Conservation (phyloP, 2,113 vertebrate genomes). For the Triplophysa siluroides region DNA sequence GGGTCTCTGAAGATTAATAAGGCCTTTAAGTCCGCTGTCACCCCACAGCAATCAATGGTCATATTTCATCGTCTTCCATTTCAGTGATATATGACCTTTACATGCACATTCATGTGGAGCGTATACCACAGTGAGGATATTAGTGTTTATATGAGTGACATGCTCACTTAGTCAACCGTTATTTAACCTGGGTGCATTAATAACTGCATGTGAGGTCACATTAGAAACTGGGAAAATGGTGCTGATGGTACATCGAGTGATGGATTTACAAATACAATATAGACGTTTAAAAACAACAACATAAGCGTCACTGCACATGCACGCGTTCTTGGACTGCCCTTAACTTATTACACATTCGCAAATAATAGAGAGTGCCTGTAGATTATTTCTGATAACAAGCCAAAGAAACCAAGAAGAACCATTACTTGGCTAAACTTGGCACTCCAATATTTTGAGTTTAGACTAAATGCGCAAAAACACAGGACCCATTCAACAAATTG, state of each 20-base stretch:
- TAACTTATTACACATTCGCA: too few species aligned
- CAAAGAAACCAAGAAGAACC: too few species aligned
- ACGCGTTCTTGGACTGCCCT: too few species aligned
- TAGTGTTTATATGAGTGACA: not conserved
- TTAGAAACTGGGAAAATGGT: not conserved
- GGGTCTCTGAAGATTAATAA: constrained; percentile 41
- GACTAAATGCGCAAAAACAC: too few species aligned
- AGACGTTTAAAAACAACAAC: too few species aligned
- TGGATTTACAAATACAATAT: too few species aligned
- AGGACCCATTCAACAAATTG: too few species aligned
- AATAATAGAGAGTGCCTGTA: too few species aligned
- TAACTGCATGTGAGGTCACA: not conserved
- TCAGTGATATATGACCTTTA: constrained; percentile 31
- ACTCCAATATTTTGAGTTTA: too few species aligned
- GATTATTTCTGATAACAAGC: too few species aligned
- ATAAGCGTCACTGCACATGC: too few species aligned
- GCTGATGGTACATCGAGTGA: not conserved
- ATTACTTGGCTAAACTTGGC: too few species aligned
- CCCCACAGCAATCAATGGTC: constrained; percentile 36
- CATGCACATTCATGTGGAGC: constrained; percentile 10
- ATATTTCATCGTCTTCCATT: constrained; percentile 40
- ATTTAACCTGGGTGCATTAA: not conserved
- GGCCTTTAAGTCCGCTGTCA: constrained; percentile 31
- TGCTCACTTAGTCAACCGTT: not conserved
- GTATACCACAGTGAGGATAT: constrained; percentile 10